Base-by-base conservation (phyloP, 1,140 invertebrate species). In the Battus philenor region DNA sequence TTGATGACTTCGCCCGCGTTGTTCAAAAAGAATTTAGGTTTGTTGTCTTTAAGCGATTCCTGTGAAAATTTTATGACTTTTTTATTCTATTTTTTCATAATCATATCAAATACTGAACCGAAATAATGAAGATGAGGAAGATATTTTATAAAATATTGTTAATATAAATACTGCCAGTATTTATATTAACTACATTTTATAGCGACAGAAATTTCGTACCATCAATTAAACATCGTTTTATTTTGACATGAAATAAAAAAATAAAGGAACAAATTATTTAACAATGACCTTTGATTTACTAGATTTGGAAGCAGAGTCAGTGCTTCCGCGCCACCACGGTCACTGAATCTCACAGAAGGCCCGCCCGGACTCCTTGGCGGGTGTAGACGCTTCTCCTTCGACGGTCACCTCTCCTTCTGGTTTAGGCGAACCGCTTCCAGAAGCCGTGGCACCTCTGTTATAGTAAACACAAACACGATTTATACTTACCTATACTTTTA, bases 311-410 rank as follows among this genome's bases (percentile, higher is more conserved):
- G 79, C 79, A 72, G 68, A 70, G 64, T 78, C 77, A 67, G 63
- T 77, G 76, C 79, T 79, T 76, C 79, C 79, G 61, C 73, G 73
- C 79, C 79, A 83, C 79, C 76, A 81, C 71, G 65, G 77, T 83
- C 79, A 81, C 77, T 83, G 79, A 59, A 83, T 69, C 66, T 77
- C 68, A 70, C 79, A 83, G 24, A 78, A 73, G 39, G 52, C 59
- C 30, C 72, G 56, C 49, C 78, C 79, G 15, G 78, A 54, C 56
- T 87, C 83, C 59, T 87, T 87, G 9, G 61, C 74, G 70, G 81
- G 78, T 15, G 74, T 77, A 29, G 77, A 67, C 0, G 65, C 66
- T 26, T 83, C 80, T 1, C 54, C 73, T 54, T 87, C 79, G 52
- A 66, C 59, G 64, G 76, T 61, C 67, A 52, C 83, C 64, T 77